Evolutionary conservation across 1,140 invertebrate genomes (phyloP).

Genomic region (Chelonus insularis): DNA sequence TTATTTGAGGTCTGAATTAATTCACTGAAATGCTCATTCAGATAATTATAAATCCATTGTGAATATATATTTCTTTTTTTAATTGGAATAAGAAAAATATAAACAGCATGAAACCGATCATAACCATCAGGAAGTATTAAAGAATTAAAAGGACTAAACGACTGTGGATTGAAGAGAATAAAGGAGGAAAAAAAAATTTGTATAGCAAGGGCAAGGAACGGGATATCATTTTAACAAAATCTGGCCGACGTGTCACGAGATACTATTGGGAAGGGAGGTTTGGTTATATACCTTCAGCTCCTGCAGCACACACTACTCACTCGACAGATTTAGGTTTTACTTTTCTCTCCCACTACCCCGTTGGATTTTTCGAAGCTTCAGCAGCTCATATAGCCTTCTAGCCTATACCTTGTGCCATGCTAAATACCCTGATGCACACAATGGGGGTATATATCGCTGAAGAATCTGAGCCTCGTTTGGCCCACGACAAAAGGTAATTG

Average conservation of each 20-base stretch:
- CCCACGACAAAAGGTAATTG: slow-evolving; percentile 55
- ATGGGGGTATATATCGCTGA: slow-evolving; percentile 53
- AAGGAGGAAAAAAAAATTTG: slow-evolving; percentile 10
- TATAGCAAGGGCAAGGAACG: slow-evolving; percentile 11
- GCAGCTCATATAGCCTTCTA: too few relatives aligned
- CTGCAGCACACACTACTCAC: neutral
- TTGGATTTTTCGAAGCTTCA: too few relatives aligned
- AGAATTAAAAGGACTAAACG: neutral
- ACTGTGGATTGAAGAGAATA: neutral
- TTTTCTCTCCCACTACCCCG: neutral
- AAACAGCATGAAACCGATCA: neutral
- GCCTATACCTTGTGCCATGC: slow-evolving; percentile 48
- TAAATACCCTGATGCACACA: slow-evolving; percentile 45
- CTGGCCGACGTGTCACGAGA: slow-evolving; percentile 48
- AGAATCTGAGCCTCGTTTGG: slow-evolving; percentile 53
- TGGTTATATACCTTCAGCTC: neutral
- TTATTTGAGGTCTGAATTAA: too few relatives aligned
- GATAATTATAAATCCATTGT: too few relatives aligned
- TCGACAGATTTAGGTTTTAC: slow-evolving; percentile 23
- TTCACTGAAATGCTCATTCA: too few relatives aligned
- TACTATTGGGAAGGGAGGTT: slow-evolving; percentile 35
- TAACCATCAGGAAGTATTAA: neutral
- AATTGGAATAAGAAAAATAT: too few relatives aligned
- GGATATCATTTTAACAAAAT: slow-evolving; percentile 58
- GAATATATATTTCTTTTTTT: too few relatives aligned